Base-by-base conservation (phyloP, 2,888 invertebrate genomes). In the Notodonta ziczac region DNA sequence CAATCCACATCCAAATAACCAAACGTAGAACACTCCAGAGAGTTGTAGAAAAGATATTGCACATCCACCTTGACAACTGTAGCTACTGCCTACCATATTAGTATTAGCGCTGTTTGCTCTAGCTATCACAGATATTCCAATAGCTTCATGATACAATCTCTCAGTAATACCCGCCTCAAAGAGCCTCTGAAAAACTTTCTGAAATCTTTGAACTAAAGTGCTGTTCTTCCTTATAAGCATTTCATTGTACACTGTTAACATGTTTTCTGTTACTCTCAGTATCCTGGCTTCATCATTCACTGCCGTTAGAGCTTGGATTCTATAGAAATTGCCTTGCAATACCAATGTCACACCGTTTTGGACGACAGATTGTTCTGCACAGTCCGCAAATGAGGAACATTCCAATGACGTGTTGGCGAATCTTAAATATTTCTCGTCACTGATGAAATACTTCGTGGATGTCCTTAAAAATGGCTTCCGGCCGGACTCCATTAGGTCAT, bases 151-250 rank as follows among this genome's bases (percentile, higher is more conserved):
- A 24, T 82, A 89, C n/a, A 90, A 69, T 48, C 78, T 82, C 0
- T 80, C 60, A 16, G 84, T 82, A 35, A 93, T 87, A 9, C 91
- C 92, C n/a, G 84, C 81, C 68, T 92, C 91, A 62, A 84, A 85
- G 0, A 93, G 69, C n/a, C 83, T 76, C 32, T 59, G 46, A 6
- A 86, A 59, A 0, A 83, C 68, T 5, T 73, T 74, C 13, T 80
- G 75, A 54, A 90, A 80, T 9, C 68, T 78, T 0, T 14, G 58
- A 0, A 78, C 76, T 0, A 90, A 62, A 2, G 73, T 60, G 63
- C 81, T 81, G 13, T 81, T 66, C 53, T 85, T 90, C 2, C 82
- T 70, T 0, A 91, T 73, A 14, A 88, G 40, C 83, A 93, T 91
- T 67, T 91, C 90, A 48, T 89, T 87, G 59, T 84, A 91, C 0